A percentile compares a stretch with the other conserved stretches of the same genome.
These are phyloP conservation scores for Hyperoplus lanceolatus DNA, from an alignment of 2,797 vertebrate species.

Conservation along the genomic window DNA sequence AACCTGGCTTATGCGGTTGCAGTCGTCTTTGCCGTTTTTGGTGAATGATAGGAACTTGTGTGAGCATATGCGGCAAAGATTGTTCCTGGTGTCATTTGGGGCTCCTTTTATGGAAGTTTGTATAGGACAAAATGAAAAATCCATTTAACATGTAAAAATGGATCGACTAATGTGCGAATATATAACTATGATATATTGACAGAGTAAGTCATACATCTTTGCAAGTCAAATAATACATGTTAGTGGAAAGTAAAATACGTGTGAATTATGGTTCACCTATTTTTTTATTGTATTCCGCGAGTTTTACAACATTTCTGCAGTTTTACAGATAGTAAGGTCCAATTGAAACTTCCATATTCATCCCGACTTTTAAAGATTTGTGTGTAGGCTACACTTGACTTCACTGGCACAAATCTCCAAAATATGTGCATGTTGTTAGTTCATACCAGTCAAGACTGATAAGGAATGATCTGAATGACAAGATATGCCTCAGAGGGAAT, in stretches of 20 bases:
- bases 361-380: background rate
- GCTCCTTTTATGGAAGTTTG: too few relatives aligned
- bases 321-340: too few relatives aligned
- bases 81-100: slow-evolving; percentile 15
- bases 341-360: background rate
- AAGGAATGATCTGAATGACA: slow-evolving; percentile 48
- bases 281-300: too few relatives aligned
- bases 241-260: too few relatives aligned
- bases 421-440: slow-evolving; percentile 27
- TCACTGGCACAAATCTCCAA: slow-evolving; percentile 10
- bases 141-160: too few relatives aligned
- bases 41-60: slow-evolving; percentile 4
- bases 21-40: slow-evolving; percentile 20
- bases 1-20: slow-evolving; percentile 23
- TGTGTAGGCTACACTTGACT: slow-evolving; percentile 4
- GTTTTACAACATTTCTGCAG: too few relatives aligned
- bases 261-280: too few relatives aligned
- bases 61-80: background rate
- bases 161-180: too few relatives aligned
- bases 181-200: too few relatives aligned
- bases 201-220: too few relatives aligned
- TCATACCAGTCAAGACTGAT: slow-evolving; percentile 57
- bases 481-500: slow-evolving; percentile 37
- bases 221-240: too few relatives aligned
- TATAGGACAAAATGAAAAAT: too few relatives aligned